These are phyloP conservation scores for Drosophila hydei DNA, from an alignment of 1,140 invertebrate genomes.

Conservation along the genomic window DNA sequence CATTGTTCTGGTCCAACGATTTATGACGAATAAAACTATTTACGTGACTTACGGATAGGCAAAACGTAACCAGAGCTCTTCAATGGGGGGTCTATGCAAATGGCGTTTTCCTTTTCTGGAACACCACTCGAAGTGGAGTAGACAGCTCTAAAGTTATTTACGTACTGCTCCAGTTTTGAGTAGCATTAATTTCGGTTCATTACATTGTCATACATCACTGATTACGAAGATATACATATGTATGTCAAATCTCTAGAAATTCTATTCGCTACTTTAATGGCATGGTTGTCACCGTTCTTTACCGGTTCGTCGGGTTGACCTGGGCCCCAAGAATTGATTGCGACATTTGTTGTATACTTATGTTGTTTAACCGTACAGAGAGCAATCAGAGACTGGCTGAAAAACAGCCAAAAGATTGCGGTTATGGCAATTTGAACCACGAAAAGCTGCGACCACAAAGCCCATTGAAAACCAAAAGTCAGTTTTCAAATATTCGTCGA, in stretches of 20 bases:
- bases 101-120: slow-evolving; percentile 39
- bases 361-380: slow-evolving; percentile 68
- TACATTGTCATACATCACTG: slow-evolving; percentile 75
- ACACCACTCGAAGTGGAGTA: slow-evolving; percentile 8
- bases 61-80: slow-evolving; percentile 38
- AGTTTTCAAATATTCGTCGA: slow-evolving; percentile 58
- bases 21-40: slow-evolving; percentile 76
- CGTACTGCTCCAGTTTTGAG: slow-evolving; percentile 64
- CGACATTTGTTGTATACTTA: slow-evolving; percentile 63
- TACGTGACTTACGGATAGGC: slow-evolving; percentile 63
- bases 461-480: slow-evolving; percentile 51
- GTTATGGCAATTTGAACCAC: slow-evolving; percentile 37
- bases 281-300: slow-evolving; percentile 62
- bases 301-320: slow-evolving; percentile 55
- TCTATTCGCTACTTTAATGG: slow-evolving; percentile 42
- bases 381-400: not conserved
- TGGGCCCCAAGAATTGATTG: slow-evolving; percentile 70
- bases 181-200: slow-evolving; percentile 76
- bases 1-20: slow-evolving; percentile 77
- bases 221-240: slow-evolving; percentile 32
- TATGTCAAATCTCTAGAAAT: slow-evolving; percentile 27
- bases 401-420: not conserved
- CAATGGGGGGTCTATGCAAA: slow-evolving; percentile 35
- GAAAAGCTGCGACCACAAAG: slow-evolving; percentile 25
- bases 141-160: slow-evolving; percentile 50